Evolutionary conservation across 1,140 invertebrate species (phyloP), one percentile per base, ranked within the genome.

Genomic region (Drosophila parvula): DNA sequence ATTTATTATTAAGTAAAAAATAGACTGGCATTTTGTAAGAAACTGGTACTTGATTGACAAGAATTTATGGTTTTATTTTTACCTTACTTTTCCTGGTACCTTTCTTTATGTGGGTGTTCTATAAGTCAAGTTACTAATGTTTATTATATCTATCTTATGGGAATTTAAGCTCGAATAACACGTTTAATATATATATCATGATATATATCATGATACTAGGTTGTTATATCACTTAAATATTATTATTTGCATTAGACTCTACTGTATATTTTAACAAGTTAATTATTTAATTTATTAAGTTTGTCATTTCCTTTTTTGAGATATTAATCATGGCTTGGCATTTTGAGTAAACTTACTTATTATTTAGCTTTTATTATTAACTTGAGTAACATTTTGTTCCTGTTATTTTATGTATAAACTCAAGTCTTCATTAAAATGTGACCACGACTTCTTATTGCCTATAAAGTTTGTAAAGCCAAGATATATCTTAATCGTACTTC

Each of bases 11-110:
- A 38, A 22, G 18, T 38, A 38, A 36, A 22, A 32, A 32, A 32
- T 18, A 18, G 3, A n/a, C 4, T 50, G 16, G 47, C 2, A 18
- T 12, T 12, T 18, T 18, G 12, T 18, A 10, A 9, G 12, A 36
- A 53, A 36, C 50, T 0, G 34, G 32, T 22, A 22, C 8, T 53
- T 53, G 51, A 36, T 53, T 53, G 50, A 53, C 50, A 53, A 36
- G 16, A 36, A 36, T 53, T 53, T 12, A 32, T 3, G 18, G 0
- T 14, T 22, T 36, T 36, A 0, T 18, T 34, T 34, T 34, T 9
- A 48, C 8, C 5, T 16, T 0, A 11, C 5, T 4, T 30, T 30
- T 50, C 9, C 14, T 16, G n/a, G n/a, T 16, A 32, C 8, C 5
- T 2, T 2, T n/a, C 10, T 6, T 30, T n/a, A n/a, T 22, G 22